phyloP scores from a whole-genome alignment of 2,888 invertebrate genomes.

The Subacronicta megacephala region DNA sequence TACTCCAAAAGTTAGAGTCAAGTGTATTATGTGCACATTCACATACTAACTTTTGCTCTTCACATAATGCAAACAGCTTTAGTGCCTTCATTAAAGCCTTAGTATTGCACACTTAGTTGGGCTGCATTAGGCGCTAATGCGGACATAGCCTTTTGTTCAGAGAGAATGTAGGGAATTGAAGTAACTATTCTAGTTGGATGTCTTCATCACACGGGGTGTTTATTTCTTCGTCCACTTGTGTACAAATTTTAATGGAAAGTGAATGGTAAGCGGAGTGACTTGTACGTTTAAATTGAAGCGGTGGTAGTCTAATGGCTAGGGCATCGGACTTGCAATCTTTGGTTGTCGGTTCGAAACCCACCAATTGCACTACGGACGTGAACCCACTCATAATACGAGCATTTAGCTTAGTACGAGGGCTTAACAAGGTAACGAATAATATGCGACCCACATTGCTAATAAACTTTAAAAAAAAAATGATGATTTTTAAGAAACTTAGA shows the following conservation, averaged over 20 bases:
- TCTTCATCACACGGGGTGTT: neutral
- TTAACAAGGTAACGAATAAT: no score
- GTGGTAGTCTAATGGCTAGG: no score
- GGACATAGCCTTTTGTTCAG: slow-evolving; percentile 44
- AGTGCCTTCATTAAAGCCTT: slow-evolving; percentile 61
- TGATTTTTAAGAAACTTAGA: no score
- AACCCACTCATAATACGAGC: no score
- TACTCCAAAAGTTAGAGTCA: slow-evolving; percentile 70
- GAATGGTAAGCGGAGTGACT: no score
- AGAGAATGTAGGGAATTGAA: slow-evolving; percentile 19
- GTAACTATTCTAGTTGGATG: neutral
- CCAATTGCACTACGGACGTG: no score
- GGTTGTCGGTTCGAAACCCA: no score
- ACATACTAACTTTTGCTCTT: slow-evolving; percentile 62
- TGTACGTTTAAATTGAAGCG: no score
- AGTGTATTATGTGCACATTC: slow-evolving; percentile 68
- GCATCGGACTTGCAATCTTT: no score
- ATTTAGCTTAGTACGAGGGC: no score
- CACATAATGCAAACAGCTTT: slow-evolving; percentile 65
- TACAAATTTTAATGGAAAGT: neutral
- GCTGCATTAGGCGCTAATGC: slow-evolving; percentile 50
- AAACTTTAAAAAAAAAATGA: no score
- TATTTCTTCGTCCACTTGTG: neutral
- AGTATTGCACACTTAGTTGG: slow-evolving; percentile 57
- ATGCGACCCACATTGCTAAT: no score